Conservation (phyloP, 2,888 invertebrate genomes). For the Prosopocoilus inquinatus region DNA sequence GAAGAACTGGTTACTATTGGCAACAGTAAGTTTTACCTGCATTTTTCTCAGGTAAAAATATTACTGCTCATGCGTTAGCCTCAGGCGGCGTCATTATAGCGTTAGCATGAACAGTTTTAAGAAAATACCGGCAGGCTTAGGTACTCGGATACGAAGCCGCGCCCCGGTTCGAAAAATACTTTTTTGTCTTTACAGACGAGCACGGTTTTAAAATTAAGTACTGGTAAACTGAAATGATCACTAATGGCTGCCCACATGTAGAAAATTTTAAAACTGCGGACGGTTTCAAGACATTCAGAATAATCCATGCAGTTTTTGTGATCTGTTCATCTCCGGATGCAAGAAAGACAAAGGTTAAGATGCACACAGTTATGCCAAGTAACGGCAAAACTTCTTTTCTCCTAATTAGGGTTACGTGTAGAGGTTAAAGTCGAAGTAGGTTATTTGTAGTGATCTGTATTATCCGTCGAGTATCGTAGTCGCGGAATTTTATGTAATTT, state of each 20-base stretch:
- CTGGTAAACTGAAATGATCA: constrained; percentile 11
- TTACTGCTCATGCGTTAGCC: neutral
- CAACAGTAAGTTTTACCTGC: too few species aligned
- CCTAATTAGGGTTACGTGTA: too few species aligned
- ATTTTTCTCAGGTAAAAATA: neutral
- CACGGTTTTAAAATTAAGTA: constrained; percentile 7
- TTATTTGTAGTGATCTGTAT: too few species aligned
- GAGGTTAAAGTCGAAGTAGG: too few species aligned
- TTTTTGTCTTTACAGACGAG: constrained; percentile 6
- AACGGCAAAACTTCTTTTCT: too few species aligned
- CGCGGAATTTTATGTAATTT: too few species aligned
- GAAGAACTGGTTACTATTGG: too few species aligned
- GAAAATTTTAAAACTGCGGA: constrained; percentile 71
- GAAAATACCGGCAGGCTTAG: constrained; percentile 9
- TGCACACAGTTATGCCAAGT: too few species aligned
- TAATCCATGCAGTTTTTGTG: constrained; percentile 85
- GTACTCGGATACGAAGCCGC: constrained; percentile 12
- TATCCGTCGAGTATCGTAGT: too few species aligned
- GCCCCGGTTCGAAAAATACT: constrained; percentile 7
- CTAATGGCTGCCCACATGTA: constrained; percentile 68
- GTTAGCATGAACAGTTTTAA: constrained; percentile 9
- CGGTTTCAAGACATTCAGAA: constrained; percentile 57
- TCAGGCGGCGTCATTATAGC: neutral
- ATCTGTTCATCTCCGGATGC: constrained; percentile 78
- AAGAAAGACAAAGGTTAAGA: constrained; percentile 70